phyloP scores from a whole-genome alignment of 2,888 invertebrate genomes.

The Thyatira batis region DNA sequence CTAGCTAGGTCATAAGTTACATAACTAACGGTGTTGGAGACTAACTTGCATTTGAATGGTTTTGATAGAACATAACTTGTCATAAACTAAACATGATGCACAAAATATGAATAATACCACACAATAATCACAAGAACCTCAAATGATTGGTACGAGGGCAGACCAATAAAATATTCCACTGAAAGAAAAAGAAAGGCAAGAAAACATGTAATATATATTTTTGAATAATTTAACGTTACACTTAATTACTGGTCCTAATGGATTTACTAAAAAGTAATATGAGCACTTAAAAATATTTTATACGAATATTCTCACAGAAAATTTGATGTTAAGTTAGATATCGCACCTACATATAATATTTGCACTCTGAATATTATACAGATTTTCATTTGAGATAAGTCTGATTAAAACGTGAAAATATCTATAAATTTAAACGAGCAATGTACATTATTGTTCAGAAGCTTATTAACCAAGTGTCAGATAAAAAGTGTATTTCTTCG shows the following conservation, averaged over 20 bases:
- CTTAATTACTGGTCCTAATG: background rate
- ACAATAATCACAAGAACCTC: too few species aligned
- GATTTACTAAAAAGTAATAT: background rate
- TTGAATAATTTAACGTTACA: background rate
- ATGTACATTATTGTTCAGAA: background rate
- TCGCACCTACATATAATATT: slow-evolving; percentile 11
- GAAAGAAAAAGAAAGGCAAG: too few species aligned
- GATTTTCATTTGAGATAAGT: slow-evolving; percentile 35
- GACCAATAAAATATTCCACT: too few species aligned
- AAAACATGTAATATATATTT: background rate
- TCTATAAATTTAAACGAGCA: slow-evolving; percentile 15
- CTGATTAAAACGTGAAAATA: slow-evolving; percentile 18
- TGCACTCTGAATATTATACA: slow-evolving; percentile 15
- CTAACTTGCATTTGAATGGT: too few species aligned
- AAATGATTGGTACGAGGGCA: too few species aligned
- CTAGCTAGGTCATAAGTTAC: too few species aligned
- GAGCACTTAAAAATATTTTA: background rate
- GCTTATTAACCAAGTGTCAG: background rate
- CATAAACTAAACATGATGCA: too few species aligned
- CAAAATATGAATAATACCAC: too few species aligned
- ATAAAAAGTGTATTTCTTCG: background rate
- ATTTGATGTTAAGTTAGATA: background rate
- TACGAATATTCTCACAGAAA: background rate
- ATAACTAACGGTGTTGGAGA: too few species aligned
- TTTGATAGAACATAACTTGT: too few species aligned